Percentiles rank a stretch among this genome's conserved stretches.
These are phyloP conservation scores for Falco peregrinus DNA, from an alignment of 2,797 vertebrate genomes.

Conservation along the genomic window DNA sequence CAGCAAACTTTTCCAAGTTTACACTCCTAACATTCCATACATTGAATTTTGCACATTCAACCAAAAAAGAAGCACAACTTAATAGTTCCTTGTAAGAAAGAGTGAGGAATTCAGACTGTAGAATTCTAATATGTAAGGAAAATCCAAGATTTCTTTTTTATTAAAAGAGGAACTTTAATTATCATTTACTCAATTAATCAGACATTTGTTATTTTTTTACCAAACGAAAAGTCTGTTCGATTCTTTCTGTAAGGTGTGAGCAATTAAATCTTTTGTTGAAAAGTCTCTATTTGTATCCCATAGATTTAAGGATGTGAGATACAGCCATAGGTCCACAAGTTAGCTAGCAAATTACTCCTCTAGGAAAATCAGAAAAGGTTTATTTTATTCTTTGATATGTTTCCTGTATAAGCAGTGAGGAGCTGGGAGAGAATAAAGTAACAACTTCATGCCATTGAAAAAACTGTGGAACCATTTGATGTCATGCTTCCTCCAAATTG, in stretches of 20 bases:
- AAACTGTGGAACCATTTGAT: background rate
- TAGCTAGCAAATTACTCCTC: background rate
- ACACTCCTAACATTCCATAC: background rate
- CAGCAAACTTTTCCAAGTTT: background rate
- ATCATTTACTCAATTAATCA: background rate
- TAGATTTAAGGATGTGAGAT: background rate
- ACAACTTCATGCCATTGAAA: background rate
- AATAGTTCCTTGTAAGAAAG: background rate
- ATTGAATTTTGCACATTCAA: background rate
- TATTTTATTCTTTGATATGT: background rate
- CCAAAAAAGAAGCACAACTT: background rate
- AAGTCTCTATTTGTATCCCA: background rate
- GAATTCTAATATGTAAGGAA: background rate
- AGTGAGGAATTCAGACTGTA: background rate
- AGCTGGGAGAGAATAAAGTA: background rate
- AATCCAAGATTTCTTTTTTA: background rate
- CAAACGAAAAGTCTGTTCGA: background rate
- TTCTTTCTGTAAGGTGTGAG: background rate
- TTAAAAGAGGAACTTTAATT: background rate
- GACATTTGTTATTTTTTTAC: background rate
- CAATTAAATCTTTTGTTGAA: background rate
- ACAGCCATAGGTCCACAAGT: background rate
- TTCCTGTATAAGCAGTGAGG: background rate
- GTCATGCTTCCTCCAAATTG: fast-evolving
- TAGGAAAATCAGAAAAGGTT: background rate